phyloP scores from a whole-genome alignment of 2,113 vertebrate species.

The Stegastes partitus region DNA sequence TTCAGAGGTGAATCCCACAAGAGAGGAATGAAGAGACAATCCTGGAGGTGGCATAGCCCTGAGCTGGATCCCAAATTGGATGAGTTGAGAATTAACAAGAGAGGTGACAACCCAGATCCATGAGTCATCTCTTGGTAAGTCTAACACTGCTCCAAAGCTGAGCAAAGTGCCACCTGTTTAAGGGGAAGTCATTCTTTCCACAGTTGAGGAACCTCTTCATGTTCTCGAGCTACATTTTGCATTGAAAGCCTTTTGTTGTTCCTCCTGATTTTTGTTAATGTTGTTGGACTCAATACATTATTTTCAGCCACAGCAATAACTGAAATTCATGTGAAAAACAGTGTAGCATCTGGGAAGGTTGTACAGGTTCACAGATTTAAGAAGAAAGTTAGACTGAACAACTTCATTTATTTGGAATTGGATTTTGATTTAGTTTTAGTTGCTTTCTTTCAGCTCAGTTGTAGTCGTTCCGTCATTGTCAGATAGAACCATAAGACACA shows the following conservation, averaged over 20 bases:
- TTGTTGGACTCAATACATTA: no score
- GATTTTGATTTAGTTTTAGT: no score
- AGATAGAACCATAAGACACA: no score
- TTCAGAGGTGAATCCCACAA: slow-evolving; percentile 26
- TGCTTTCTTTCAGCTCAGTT: neutral
- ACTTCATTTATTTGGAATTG: no score
- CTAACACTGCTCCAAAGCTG: slow-evolving; percentile 15
- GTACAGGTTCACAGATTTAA: no score
- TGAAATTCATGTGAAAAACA: no score
- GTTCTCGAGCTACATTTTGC: neutral
- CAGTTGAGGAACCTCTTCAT: neutral
- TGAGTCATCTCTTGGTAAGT: slow-evolving; percentile 22
- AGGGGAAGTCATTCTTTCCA: slow-evolving; percentile 31
- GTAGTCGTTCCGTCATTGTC: no score
- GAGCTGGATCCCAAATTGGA: slow-evolving; percentile 48
- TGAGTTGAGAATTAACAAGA: slow-evolving; percentile 38
- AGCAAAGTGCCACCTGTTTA: slow-evolving; percentile 19
- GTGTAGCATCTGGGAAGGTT: no score
- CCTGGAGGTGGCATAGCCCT: slow-evolving; percentile 19
- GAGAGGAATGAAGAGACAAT: slow-evolving; percentile 26
- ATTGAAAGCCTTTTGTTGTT: neutral
- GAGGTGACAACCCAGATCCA: slow-evolving; percentile 38
- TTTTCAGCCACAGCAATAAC: no score
- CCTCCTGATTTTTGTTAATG: neutral
- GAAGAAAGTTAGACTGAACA: no score